Evolutionary conservation across 2,113 vertebrate species (phyloP).

Genomic region (Sebastes fasciatus): DNA sequence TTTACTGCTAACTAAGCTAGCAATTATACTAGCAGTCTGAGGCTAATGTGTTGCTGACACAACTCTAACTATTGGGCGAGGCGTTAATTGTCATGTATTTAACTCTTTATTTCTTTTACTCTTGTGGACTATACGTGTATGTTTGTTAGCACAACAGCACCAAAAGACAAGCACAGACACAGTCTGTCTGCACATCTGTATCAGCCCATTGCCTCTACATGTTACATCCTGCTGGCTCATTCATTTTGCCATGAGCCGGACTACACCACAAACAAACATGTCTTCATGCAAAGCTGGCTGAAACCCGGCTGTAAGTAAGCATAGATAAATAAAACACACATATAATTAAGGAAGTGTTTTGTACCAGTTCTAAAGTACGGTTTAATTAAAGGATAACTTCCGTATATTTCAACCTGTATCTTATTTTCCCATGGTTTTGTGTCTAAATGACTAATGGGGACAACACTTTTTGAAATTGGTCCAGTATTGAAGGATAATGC

Average conservation of each 20-base stretch:
- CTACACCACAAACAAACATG: conserved; percentile 25
- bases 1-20: no score
- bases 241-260: not conserved
- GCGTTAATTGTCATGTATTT: not conserved
- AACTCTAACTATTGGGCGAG: no score
- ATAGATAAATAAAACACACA: not conserved
- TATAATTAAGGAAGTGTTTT: not conserved
- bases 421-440: no score
- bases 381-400: not conserved
- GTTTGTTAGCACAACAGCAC: not conserved
- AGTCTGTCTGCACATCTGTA: not conserved
- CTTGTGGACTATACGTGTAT: not conserved
- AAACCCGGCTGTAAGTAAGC: not conserved
- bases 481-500: no score
- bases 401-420: no score
- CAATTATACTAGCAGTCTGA: no score
- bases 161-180: not conserved
- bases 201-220: conserved; percentile 4
- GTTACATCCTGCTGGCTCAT: conserved; percentile 34
- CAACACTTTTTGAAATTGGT: no score
- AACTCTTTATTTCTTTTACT: not conserved
- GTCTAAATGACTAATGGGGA: no score
- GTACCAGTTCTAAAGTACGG: not conserved
- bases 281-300: not conserved
- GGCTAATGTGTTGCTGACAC: no score